Base-by-base conservation (phyloP, 2,113 vertebrate species). In the Meleagris gallopavo region DNA sequence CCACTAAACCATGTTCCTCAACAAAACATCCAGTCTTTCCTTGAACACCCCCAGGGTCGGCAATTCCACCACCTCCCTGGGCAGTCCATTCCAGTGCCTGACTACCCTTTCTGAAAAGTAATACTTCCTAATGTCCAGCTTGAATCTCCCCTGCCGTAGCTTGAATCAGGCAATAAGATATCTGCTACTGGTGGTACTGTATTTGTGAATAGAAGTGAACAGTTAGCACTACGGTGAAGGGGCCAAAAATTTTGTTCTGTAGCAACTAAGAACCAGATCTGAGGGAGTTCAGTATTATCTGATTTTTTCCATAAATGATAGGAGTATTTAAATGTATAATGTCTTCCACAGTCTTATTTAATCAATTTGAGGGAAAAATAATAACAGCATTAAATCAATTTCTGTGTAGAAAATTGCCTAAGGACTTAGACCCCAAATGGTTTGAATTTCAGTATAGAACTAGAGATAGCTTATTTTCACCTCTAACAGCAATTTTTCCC, bases 321-420 rank as follows among this genome's bases (percentile, higher is more conserved):
- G 52, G 75, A 88, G 65, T 94, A 95, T 93, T 97, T 95, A 86
- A 91, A 96, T 91, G 48, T 95, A 86, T 91, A 93, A 91, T 93
- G 48, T 69, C 62, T 88, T 78, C 82, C 22, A 22, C n/a, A 21
- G 38, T 57, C 45, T 58, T 93, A 76, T 91, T 94, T 87, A 66
- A 94, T 89, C 84, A 22, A 34, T 85, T 74, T 66, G 79, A 95
- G 41, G 52, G 34, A 18, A 93, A 96, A 94, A 96, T 93, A 95
- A 91, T 60, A 96, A 80, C 83, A 93, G 76, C 58, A 79, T 86
- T 92, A 93, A 94, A 77, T 91, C 48, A 84, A 93, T 95, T 93
- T 79, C 2, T 14, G 46, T 61, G 62, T 62, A 65, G 77, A 50
- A 94, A 92, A 87, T 88, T 95, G 60, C 91, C 92, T 85, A 83